Base-by-base conservation (phyloP, 2,113 vertebrate genomes). In the Pseudolaguvia tuberculata region DNA sequence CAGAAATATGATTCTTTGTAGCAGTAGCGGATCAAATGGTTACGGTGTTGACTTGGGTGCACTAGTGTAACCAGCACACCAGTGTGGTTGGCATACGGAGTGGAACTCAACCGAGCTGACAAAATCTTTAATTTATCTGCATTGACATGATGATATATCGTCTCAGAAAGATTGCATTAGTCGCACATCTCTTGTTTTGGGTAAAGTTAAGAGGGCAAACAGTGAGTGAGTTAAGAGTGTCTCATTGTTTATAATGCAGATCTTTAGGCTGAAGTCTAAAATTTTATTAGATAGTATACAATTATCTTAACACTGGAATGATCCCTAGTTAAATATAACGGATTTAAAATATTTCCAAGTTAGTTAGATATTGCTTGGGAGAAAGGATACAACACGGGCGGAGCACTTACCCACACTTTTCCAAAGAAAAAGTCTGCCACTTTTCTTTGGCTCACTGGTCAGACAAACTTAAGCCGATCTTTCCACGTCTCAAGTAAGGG, bases 291-390 rank as follows among this genome's bases (percentile, higher is more conserved):
- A 45, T 2, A 3, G 15, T 52, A 31, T 62, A 25, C 27, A 45
- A 31, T n/a, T 57, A n/a, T 63, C 27, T 61, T 35, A 3, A 18
- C 39, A 48, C 73, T 72, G 23, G 45, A 50, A 67, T 67, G 15
- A 20, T 59, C 75, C 27, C 11, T 21, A 25, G 75, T 80, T 83
- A 80, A 81, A 81, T 84, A 80, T 81, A 17, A 42, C 77, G 78
- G 66, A 78, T 70, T 83, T 81, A 42, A 6, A 58, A 42, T 76
- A 73, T 72, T 83, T 81, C 80, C 80, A 80, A 78, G 79, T 69
- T 75, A 79, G 82, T 89, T 86, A 69, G 78, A 57, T 83, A 87
- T 87, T 76, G 51, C 39, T 61, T 68, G 71, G 29, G 68, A 76
- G 42, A 39, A 47, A 73, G 76, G 84, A 74, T 79, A 66, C 82